These are phyloP conservation scores for Leuciscus waleckii DNA, from an alignment of 2,797 vertebrate genomes.

Conservation along the genomic window DNA sequence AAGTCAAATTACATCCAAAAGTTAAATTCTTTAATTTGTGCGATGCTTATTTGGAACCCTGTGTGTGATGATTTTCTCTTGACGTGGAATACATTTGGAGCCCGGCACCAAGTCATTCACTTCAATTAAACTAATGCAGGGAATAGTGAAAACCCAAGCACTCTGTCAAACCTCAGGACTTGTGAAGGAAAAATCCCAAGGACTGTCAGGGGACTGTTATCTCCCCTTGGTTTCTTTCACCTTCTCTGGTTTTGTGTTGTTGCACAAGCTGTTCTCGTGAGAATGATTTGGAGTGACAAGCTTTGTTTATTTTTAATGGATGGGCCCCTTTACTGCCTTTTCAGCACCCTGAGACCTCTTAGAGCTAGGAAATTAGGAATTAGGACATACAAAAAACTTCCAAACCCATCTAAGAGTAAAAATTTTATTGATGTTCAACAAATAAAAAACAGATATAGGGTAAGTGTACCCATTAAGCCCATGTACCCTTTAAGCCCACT, in stretches of 20 bases:
- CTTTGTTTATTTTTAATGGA: slow-evolving; percentile 28
- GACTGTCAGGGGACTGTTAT: slow-evolving; percentile 9
- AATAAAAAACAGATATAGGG: no score
- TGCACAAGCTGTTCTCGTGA: slow-evolving; percentile 7
- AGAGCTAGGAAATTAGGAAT: no score
- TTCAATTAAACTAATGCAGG: slow-evolving; percentile 57
- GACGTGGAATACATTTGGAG: not conserved
- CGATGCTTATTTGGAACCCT: not conserved
- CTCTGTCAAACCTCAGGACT: slow-evolving; percentile 21
- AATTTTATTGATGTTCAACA: no score
- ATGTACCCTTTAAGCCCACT: no score
- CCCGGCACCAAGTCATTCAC: slow-evolving; percentile 8
- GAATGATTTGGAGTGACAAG: slow-evolving; percentile 23
- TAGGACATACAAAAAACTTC: no score
- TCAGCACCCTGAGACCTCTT: not conserved
- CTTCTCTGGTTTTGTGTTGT: not conserved
- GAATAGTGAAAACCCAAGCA: slow-evolving; percentile 34
- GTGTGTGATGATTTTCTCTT: not conserved
- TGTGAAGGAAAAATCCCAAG: slow-evolving; percentile 33
- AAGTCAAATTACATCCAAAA: not conserved
- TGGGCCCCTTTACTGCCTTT: not conserved
- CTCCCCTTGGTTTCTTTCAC: not conserved
- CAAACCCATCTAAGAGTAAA: no score
- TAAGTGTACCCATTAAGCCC: no score
- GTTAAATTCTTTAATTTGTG: not conserved